Percentiles rank a stretch among this genome's conserved stretches.
Evolutionary conservation across 2,888 invertebrate species (phyloP).

Genomic region (Opisthograptis luteolata): DNA sequence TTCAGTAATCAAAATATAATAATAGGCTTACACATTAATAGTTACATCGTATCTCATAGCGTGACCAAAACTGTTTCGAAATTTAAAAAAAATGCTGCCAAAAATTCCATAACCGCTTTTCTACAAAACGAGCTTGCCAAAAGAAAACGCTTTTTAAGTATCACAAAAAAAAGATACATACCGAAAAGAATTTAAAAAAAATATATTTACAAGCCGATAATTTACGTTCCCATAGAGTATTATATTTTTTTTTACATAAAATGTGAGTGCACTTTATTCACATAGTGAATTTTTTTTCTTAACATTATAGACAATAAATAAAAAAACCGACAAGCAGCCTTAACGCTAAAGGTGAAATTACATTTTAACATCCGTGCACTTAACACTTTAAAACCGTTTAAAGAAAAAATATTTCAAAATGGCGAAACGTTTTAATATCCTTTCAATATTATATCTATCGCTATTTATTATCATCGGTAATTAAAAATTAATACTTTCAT

Average conservation of each 20-base stretch:
- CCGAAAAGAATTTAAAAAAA: conserved; percentile 35
- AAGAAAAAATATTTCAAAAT: conserved; percentile 22
- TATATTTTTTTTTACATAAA: conserved; percentile 70
- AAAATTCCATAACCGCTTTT: conserved; percentile 33
- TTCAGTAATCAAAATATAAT: conserved; percentile 85
- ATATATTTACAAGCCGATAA: conserved; percentile 64
- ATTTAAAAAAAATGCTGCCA: conserved; percentile 27
- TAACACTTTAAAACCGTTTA: conserved; percentile 45
- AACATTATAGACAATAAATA: conserved; percentile 51
- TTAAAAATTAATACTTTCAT: conserved; percentile 70
- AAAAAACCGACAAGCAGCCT: conserved; percentile 50
- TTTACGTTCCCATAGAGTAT: conserved; percentile 67
- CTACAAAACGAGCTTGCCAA: conserved; percentile 42
- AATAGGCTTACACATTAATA: conserved; percentile 83
- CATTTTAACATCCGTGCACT: conserved; percentile 61
- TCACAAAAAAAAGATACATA: conserved; percentile 42
- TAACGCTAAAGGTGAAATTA: conserved; percentile 64
- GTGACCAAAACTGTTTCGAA: conserved; percentile 46
- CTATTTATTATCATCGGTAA: conserved; percentile 77
- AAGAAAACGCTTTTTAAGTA: conserved; percentile 28
- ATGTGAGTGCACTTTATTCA: conserved; percentile 73
- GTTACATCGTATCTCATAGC: conserved; percentile 81
- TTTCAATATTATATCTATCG: conserved; percentile 49
- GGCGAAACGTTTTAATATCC: conserved; percentile 22
- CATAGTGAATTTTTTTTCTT: conserved; percentile 62